Base-by-base conservation (phyloP, 1,140 invertebrate genomes). In the Polyergus mexicanus region DNA sequence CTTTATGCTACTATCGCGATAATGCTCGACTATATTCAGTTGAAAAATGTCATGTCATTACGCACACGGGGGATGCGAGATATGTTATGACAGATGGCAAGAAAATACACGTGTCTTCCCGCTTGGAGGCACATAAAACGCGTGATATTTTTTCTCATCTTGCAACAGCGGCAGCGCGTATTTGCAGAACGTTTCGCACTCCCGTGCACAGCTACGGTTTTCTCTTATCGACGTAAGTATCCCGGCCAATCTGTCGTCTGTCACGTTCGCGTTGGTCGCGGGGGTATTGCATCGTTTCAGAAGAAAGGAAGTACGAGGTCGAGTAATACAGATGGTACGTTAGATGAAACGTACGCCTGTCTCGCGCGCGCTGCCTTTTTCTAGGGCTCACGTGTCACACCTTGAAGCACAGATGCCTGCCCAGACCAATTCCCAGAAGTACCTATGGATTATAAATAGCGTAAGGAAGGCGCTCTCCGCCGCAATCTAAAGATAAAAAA, bases 391-490 rank as follows among this genome's bases (percentile, higher is more conserved):
- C 75, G 69, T 72, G 80, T 72, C 80, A 74, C 80, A 75, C 69
- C 69, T 75, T 32, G 69, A 22, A 22, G 28, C 71, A 58, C 77
- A 56, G 69, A 22, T 84, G n/a, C 32, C 44, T 69, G 63, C 80
- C 69, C 28, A 28, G 47, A 16, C 58, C 80, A 84, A 84, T 84
- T 84, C 69, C 66, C 69, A 63, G 44, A 75, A 63, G 80, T 75
- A 84, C 58, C 80, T 75, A 75, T 75, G 80, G 66, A 75, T 75
- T 84, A 80, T 80, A 75, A 84, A 84, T 74, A 75, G 69, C 80
- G 69, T 41, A 4, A 19, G 11, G 13, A 19, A 13, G 7, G 0
- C 19, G 47, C 47, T 16, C 28, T 19, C 62, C 16, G 16, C 22
- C 25, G 10, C 56, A 6, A 16, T 28, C 80, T 62, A 6, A 56